Conservation (phyloP, 1,140 invertebrate species). For the Drosophila bipectinata region DNA sequence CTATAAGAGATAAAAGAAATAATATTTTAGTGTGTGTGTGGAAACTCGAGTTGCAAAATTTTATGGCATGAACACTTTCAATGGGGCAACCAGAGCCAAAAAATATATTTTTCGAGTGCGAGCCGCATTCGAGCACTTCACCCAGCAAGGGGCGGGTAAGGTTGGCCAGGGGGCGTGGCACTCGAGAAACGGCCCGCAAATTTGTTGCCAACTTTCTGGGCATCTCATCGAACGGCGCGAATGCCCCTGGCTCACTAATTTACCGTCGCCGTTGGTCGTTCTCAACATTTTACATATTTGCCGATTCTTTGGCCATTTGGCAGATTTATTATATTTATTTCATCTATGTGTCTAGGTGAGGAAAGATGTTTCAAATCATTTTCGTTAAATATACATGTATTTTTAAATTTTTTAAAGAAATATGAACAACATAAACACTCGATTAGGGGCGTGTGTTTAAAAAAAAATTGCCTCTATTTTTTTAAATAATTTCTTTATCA, state of each 20-base stretch:
- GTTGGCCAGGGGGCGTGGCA: conserved; percentile 13
- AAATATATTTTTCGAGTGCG: conserved; percentile 38
- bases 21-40: neutral
- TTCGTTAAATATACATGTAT: neutral
- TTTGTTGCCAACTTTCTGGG: conserved; percentile 55
- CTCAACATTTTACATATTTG: conserved; percentile 30
- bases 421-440: neutral
- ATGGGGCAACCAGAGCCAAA: conserved; percentile 40
- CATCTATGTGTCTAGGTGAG: conserved; percentile 6
- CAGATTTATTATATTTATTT: conserved; percentile 22
- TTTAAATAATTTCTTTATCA: neutral
- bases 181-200: conserved; percentile 44
- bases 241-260: conserved; percentile 42
- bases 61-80: conserved; percentile 34
- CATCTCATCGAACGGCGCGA: conserved; percentile 8
- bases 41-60: conserved; percentile 26
- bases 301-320: conserved; percentile 12
- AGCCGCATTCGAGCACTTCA: conserved; percentile 37
- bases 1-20: conserved; percentile 11
- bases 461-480: too few species aligned
- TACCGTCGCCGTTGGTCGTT: conserved; percentile 25
- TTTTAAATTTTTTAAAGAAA: neutral
- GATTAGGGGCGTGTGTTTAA: too few species aligned
- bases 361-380: conserved; percentile 6
- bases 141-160: neutral